Evolutionary conservation across 2,113 vertebrate species (phyloP), one percentile per base, ranked within the genome.

Genomic region (Daphoenositta chrysoptera): DNA sequence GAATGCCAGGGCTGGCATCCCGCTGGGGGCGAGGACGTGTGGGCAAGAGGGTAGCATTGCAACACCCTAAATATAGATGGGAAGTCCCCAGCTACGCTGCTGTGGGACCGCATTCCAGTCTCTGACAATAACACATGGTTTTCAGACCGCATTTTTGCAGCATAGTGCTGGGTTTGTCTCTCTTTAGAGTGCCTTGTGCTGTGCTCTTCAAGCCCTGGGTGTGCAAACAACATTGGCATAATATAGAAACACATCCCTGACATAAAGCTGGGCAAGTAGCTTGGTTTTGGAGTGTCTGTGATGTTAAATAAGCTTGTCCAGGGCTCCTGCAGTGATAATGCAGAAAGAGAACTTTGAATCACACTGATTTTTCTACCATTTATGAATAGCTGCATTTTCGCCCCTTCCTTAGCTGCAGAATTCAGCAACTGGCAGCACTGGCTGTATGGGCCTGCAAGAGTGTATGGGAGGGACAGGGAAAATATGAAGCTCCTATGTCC

Each of bases 61-160:
- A 91, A 84, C 76, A 81, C 35, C 76, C 86, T 94, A 93, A 93
- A 89, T 89, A 94, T 90, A 95, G 94, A 83, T 44, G 68, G 93
- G 91, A 95, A 92, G 86, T 95, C 83, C 91, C 93, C 68, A 87
- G 83, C 72, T 37, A 44, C 6, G 0, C 64, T 64, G 80, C 72
- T 70, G 80, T 82, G 56, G 82, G 56, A 89, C 86, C 33, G 8
- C 79, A 40, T 93, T 92, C 79, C 66, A 39, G 39, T 7, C 37
- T 85, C 77, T 80, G 87, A 85, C 73, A 79, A 42, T 22, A 80
- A 45, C 58, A 27, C 14, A 7, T 30, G 44, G 45, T 40, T 95
- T 76, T 72, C 70, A 70, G 44, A 40, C 72, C 2, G 0, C 28
- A 10, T 82, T 95, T 95, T 89, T 87, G 56, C 22, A 64, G 40